Evolutionary conservation across 1,140 invertebrate genomes (phyloP).

Genomic region (Drosophila equinoxialis): DNA sequence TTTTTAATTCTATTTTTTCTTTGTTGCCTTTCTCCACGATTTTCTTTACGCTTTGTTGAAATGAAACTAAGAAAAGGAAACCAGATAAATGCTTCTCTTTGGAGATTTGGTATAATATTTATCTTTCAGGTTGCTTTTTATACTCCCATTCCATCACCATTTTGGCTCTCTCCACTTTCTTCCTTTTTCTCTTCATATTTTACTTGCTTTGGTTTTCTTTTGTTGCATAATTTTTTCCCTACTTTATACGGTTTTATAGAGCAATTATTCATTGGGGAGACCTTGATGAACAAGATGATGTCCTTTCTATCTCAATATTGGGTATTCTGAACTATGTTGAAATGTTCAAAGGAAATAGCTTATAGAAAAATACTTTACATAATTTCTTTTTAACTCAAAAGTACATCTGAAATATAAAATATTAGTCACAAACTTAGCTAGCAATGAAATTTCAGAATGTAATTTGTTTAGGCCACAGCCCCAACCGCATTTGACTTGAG

Average conservation of each 20-base stretch:
- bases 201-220: conserved; percentile 9
- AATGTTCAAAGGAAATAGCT: too few relatives aligned
- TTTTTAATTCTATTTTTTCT: conserved; percentile 6
- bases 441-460: too few relatives aligned
- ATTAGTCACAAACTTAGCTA: too few relatives aligned
- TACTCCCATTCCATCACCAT: not conserved
- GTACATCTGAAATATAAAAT: too few relatives aligned
- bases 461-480: too few relatives aligned
- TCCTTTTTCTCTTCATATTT: conserved; percentile 23
- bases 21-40: not conserved
- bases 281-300: too few relatives aligned
- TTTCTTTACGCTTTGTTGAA: not conserved
- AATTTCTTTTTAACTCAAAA: too few relatives aligned
- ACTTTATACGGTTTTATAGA: conserved; percentile 28
- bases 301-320: too few relatives aligned
- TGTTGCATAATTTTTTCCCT: conserved; percentile 43
- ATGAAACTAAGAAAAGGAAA: conserved; percentile 36
- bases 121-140: conserved; percentile 6
- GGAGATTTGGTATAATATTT: conserved; percentile 35
- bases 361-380: too few relatives aligned
- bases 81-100: conserved; percentile 47
- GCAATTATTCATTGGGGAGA: not conserved
- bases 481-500: too few relatives aligned
- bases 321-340: too few relatives aligned
- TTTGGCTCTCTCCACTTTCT: not conserved